These are phyloP conservation scores for Manis crassicaudata DNA, from an alignment of 2,797 vertebrate species.

Conservation along the genomic window DNA sequence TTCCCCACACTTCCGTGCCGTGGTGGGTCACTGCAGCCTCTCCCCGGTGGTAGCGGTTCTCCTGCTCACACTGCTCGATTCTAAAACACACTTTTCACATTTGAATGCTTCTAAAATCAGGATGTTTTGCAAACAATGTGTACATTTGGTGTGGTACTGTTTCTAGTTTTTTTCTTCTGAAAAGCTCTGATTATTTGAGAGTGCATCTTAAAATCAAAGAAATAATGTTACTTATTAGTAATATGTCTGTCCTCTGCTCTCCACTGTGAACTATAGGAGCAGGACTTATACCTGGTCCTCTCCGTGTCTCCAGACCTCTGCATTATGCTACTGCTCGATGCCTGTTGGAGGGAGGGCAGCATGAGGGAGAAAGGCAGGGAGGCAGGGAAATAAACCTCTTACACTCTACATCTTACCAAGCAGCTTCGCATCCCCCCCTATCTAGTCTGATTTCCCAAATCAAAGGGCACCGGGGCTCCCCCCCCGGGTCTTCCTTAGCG, in stretches of 20 bases:
- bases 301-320: not conserved
- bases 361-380: not conserved
- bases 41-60: conserved; percentile 24
- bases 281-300: not conserved
- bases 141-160: not conserved
- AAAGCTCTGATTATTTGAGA: conserved; percentile 39
- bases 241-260: not conserved
- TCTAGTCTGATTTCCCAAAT: not conserved
- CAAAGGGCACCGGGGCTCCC: not conserved
- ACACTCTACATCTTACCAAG: not conserved
- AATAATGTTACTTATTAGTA: not conserved
- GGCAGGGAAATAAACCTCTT: not conserved
- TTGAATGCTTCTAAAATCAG: conserved; percentile 43
- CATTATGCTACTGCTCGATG: not conserved
- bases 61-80: not conserved
- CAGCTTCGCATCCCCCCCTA: not conserved
- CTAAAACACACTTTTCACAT: conserved; percentile 41
- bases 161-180: conserved; percentile 12
- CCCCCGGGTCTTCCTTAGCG: not conserved
- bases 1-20: not conserved
- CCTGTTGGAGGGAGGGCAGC: not conserved
- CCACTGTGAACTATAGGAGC: not conserved
- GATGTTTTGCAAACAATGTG: conserved; percentile 44
- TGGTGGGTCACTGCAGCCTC: not conserved
- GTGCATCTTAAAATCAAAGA: conserved; percentile 52